Conservation (phyloP, 2,888 invertebrate species). For the Charanyca ferruginea region DNA sequence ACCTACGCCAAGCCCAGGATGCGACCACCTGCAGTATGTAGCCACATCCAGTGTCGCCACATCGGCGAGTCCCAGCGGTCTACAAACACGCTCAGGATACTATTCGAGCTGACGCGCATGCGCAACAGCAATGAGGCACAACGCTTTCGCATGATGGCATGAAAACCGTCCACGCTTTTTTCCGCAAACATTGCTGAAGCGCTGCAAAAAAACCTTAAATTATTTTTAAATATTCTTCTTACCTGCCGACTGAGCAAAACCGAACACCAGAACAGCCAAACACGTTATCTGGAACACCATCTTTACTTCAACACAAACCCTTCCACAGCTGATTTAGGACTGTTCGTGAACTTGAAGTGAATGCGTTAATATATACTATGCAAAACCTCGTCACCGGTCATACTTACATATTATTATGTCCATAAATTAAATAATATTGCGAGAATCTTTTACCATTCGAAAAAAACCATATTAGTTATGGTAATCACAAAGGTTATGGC, state of each 20-base stretch:
- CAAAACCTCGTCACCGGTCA: constrained; percentile 13
- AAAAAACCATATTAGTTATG: not conserved
- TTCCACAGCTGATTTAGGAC: constrained; percentile 16
- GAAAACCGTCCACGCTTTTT: no score
- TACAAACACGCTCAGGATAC: no score
- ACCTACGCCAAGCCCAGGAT: no score
- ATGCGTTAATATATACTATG: constrained; percentile 53
- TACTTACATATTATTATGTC: constrained; percentile 23
- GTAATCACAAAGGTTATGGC: not conserved
- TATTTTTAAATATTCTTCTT: not conserved
- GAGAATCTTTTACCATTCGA: constrained; percentile 5
- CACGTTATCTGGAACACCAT: constrained; percentile 45
- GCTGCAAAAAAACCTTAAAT: no score
- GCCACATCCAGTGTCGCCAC: no score
- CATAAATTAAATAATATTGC: constrained; percentile 25
- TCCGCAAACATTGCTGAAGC: no score
- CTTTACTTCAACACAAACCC: constrained; percentile 15
- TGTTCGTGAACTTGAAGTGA: constrained; percentile 33
- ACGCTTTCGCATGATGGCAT: no score
- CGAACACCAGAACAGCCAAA: constrained; percentile 32
- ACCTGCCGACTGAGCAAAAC: constrained; percentile 43
- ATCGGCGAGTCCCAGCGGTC: no score
- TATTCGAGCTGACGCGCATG: no score
- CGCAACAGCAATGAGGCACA: no score
- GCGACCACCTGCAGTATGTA: no score